Evolutionary conservation across 2,888 invertebrate genomes (phyloP).

Genomic region (Acrocyrtus sp.): DNA sequence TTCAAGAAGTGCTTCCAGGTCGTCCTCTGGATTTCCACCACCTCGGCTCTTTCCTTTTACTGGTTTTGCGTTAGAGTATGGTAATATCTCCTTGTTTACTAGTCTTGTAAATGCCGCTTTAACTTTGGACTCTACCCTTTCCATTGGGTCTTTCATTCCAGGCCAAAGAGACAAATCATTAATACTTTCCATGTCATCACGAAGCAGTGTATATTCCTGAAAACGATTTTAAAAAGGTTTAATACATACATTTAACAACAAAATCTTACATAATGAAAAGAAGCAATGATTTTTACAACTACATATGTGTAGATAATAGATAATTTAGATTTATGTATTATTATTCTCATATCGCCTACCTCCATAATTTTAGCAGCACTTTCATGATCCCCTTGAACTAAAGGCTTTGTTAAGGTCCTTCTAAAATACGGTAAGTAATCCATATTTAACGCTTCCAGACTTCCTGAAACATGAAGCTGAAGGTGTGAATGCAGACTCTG

Average conservation of each 20-base stretch:
- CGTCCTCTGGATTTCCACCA: slow-evolving; percentile 67
- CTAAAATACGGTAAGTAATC: slow-evolving; percentile 89
- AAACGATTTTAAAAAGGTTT: slow-evolving; percentile 66
- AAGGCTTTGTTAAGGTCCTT: slow-evolving; percentile 79
- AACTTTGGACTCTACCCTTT: slow-evolving; percentile 80
- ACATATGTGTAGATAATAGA: too few species aligned
- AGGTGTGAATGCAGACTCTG: slow-evolving; percentile 90
- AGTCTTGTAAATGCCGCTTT: slow-evolving; percentile 94
- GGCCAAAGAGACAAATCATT: slow-evolving; percentile 89
- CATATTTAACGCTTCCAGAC: slow-evolving; percentile 82
- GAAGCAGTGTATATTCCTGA: slow-evolving; percentile 84
- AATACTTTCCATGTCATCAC: slow-evolving; percentile 92
- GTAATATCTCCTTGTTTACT: slow-evolving; percentile 86
- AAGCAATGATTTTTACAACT: too few species aligned
- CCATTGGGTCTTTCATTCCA: slow-evolving; percentile 79
- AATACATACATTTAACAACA: too few species aligned
- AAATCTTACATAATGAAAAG: too few species aligned
- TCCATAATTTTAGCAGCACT: slow-evolving; percentile 79
- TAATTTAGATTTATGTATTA: not conserved
- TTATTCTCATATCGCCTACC: slow-evolving; percentile 67
- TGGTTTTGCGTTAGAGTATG: slow-evolving; percentile 79
- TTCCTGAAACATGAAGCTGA: slow-evolving; percentile 76
- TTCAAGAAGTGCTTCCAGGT: slow-evolving; percentile 67
- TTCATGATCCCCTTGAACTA: slow-evolving; percentile 76
- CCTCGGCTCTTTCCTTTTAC: slow-evolving; percentile 73